phyloP scores from a whole-genome alignment of 2,797 vertebrate species.

The Leptatherina wallacei region DNA sequence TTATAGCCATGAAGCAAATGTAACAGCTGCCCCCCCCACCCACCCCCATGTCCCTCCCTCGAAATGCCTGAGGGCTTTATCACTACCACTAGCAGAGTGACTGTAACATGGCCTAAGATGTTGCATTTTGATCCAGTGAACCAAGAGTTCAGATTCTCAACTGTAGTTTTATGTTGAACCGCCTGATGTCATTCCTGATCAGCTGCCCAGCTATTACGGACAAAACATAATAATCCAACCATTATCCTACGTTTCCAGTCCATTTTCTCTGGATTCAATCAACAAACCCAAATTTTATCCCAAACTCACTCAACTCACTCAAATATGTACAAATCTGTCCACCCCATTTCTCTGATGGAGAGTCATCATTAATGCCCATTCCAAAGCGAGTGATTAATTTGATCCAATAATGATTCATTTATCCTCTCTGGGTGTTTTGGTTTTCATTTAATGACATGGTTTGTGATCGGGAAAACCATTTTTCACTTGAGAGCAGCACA shows the following conservation, averaged over 20 bases:
- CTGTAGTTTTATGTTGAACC: constrained; percentile 24
- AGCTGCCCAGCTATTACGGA: constrained; percentile 30
- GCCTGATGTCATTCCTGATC: constrained; percentile 40
- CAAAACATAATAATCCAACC: constrained; percentile 18
- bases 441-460: constrained; percentile 65
- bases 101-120: constrained; percentile 61
- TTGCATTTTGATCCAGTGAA: constrained; percentile 55
- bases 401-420: constrained; percentile 65
- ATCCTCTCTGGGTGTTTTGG: constrained; percentile 48
- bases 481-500: constrained; percentile 51
- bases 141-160: constrained; percentile 29
- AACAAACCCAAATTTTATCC: constrained; percentile 28
- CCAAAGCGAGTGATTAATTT: constrained; percentile 51
- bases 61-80: constrained; percentile 70
- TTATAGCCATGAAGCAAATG: constrained; percentile 70
- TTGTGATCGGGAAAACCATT: constrained; percentile 58
- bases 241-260: constrained; percentile 8
- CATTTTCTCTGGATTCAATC: constrained; percentile 42
- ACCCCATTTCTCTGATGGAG: constrained; percentile 40
- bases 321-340: constrained; percentile 52
- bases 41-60: constrained; percentile 20
- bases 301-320: constrained; percentile 42
- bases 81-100: constrained; percentile 53
- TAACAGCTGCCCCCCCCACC: constrained; percentile 68
- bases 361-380: constrained; percentile 35